phyloP scores from a whole-genome alignment of 2,113 vertebrate genomes.

The Gobio gobio region DNA sequence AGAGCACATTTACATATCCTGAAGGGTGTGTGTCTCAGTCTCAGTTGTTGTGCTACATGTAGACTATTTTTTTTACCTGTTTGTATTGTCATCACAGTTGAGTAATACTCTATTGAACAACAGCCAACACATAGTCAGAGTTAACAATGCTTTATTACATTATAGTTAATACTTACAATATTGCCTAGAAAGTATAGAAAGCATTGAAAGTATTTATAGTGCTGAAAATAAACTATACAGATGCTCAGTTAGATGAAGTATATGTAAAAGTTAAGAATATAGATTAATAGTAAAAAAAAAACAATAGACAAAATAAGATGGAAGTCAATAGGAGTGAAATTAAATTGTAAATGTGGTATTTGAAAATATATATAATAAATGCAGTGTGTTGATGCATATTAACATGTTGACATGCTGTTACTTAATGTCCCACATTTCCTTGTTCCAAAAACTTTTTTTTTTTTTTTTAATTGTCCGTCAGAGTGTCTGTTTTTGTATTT shows the following conservation, averaged over 20 bases:
- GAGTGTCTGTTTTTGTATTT: background rate
- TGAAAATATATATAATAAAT: background rate
- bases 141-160: background rate
- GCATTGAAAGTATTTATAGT: background rate
- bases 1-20: conserved; percentile 59
- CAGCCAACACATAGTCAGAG: background rate
- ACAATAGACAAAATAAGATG: background rate
- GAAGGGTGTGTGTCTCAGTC: conserved; percentile 41
- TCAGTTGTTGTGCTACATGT: background rate
- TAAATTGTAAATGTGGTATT: background rate
- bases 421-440: background rate
- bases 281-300: no score
- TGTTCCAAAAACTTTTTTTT: background rate
- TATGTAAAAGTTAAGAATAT: background rate
- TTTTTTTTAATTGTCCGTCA: background rate
- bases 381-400: background rate
- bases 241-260: background rate
- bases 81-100: conserved; percentile 8
- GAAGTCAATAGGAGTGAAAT: background rate
- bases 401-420: background rate
- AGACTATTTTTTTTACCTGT: background rate
- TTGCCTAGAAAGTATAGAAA: background rate
- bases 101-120: background rate
- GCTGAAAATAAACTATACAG: background rate
- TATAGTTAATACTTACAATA: background rate